These are phyloP conservation scores for Aythya baeri DNA, from an alignment of 2,113 vertebrate genomes.

Conservation along the genomic window DNA sequence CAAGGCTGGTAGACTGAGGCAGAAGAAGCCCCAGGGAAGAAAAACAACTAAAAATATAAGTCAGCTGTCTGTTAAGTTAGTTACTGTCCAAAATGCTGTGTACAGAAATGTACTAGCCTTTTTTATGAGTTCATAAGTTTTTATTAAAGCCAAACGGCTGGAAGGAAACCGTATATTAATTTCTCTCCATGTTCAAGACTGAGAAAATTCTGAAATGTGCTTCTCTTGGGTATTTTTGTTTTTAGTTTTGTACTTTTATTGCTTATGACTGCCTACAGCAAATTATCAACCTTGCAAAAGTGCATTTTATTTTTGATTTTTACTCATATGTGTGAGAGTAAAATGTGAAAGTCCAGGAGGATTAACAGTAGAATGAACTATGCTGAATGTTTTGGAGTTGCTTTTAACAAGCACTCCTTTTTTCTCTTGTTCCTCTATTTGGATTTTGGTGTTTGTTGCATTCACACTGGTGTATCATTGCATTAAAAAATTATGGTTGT, in stretches of 20 bases:
- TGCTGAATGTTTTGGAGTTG: not conserved
- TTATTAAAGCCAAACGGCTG: constrained; percentile 62
- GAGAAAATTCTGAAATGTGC: constrained; percentile 45
- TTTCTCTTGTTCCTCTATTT: not conserved
- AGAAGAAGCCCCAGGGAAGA: not conserved
- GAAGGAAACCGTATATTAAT: constrained; percentile 66
- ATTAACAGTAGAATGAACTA: not conserved
- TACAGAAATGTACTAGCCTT: constrained; percentile 26
- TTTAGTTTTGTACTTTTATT: constrained; percentile 44
- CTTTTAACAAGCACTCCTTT: not conserved
- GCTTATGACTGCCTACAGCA: constrained; percentile 65
- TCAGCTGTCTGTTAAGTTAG: constrained; percentile 43
- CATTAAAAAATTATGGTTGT: not conserved
- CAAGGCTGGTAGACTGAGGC: constrained; percentile 50
- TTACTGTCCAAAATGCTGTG: constrained; percentile 41
- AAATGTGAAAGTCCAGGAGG: constrained; percentile 10
- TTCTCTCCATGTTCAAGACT: constrained; percentile 15
- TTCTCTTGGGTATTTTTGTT: constrained; percentile 50
- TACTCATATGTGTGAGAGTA: not conserved
- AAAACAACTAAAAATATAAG: constrained; percentile 50
- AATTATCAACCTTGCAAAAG: constrained; percentile 46
- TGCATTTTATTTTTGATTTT: constrained; percentile 22
- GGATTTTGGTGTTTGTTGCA: not conserved
- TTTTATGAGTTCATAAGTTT: constrained; percentile 54
- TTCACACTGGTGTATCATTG: not conserved